Percentiles rank a stretch among this genome's conserved stretches.
Evolutionary conservation across 1,140 invertebrate genomes (phyloP).

Genomic region (Drosophila pallidifrons): DNA sequence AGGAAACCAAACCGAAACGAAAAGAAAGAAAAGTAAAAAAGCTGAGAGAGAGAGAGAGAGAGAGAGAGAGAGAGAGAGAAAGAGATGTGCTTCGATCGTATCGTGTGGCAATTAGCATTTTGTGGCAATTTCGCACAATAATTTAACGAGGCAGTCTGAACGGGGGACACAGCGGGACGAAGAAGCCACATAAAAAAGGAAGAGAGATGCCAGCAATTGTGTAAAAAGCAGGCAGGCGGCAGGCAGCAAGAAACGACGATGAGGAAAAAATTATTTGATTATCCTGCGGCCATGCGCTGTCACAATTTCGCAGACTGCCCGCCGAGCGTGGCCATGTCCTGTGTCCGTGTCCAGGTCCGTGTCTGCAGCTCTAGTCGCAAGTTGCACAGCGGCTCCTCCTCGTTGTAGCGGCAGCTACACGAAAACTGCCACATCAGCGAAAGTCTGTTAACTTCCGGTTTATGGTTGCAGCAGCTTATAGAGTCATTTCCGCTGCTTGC

Average conservation of each 20-base stretch:
- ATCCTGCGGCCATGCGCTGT: slow-evolving; percentile 82
- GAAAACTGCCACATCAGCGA: slow-evolving; percentile 82
- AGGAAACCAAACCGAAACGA: slow-evolving; percentile 18
- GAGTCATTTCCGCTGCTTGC: slow-evolving; percentile 72
- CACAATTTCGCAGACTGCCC: slow-evolving; percentile 81
- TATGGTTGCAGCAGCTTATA: slow-evolving; percentile 83
- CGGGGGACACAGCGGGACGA: slow-evolving; percentile 31
- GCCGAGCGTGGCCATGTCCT: slow-evolving; percentile 62
- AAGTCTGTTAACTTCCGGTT: slow-evolving; percentile 84
- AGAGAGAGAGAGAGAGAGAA: slow-evolving; percentile 15
- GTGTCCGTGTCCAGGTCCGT: slow-evolving; percentile 12
- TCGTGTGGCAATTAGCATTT: slow-evolving; percentile 81
- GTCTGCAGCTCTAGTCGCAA: slow-evolving; percentile 4
- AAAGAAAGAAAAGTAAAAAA: neutral
- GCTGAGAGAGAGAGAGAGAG: neutral
- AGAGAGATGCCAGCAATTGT: slow-evolving; percentile 48
- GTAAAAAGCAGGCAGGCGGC: neutral
- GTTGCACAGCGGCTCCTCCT: slow-evolving; percentile 4
- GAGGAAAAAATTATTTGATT: slow-evolving; percentile 78
- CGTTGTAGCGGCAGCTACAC: slow-evolving; percentile 36
- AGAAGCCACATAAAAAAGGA: slow-evolving; percentile 34
- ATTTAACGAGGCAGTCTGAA: slow-evolving; percentile 58
- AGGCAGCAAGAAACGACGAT: slow-evolving; percentile 24
- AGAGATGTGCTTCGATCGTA: slow-evolving; percentile 59
- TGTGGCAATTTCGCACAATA: slow-evolving; percentile 81